Conservation (phyloP, 92 coral and sea anemone species). For the Virgularia gustaviana region DNA sequence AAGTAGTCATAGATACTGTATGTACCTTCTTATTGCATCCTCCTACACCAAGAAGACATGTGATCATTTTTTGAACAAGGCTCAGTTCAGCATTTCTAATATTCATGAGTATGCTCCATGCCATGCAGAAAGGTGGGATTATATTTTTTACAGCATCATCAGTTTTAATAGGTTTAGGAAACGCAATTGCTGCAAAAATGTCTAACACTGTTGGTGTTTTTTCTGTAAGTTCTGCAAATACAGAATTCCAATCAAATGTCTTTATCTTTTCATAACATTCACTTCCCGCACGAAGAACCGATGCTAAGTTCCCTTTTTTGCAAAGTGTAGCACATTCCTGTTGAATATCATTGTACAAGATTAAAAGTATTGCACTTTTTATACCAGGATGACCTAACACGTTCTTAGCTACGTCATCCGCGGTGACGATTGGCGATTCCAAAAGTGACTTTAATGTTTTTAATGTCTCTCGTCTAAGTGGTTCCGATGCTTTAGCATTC, state of each 20-base stretch:
- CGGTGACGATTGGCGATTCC: too few species aligned
- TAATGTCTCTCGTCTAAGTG: too few species aligned
- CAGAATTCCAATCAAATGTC: background rate
- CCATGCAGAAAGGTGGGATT: conserved; percentile 39
- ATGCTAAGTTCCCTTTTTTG: background rate
- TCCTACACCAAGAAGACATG: conserved; percentile 47
- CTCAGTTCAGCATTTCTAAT: conserved; percentile 40
- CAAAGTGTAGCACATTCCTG: background rate
- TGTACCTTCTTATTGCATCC: conserved; percentile 52
- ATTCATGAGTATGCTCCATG: conserved; percentile 36
- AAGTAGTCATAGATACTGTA: background rate
- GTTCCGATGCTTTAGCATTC: too few species aligned
- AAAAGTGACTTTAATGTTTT: too few species aligned
- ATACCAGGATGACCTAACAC: background rate
- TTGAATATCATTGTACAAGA: background rate
- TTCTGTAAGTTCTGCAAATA: conserved; percentile 30
- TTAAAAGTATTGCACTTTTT: background rate
- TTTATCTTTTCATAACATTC: background rate
- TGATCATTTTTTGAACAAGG: conserved; percentile 34
- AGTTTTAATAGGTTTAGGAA: conserved; percentile 34
- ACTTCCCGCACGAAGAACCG: background rate
- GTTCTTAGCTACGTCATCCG: too few species aligned
- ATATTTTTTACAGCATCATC: too few species aligned
- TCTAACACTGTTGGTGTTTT: conserved; percentile 55
- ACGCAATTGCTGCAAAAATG: conserved; percentile 34